These are phyloP conservation scores for Synaphobranchus kaupii DNA, from an alignment of 2,797 vertebrate species.

Conservation along the genomic window DNA sequence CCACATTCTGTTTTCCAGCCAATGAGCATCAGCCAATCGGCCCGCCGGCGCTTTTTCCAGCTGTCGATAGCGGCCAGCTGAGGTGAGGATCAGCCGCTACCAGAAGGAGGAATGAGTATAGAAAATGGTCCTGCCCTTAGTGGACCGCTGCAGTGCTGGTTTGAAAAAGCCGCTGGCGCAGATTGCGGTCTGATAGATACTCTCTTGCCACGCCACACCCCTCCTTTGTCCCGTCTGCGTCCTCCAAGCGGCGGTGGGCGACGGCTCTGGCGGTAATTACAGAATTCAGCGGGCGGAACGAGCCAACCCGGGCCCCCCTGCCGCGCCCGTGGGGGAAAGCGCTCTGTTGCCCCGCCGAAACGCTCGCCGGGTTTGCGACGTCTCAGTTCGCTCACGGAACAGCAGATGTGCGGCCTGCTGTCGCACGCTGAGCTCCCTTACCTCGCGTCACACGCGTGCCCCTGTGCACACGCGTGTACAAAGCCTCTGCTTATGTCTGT, in stretches of 20 bases:
- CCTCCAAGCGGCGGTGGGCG: constrained; percentile 14
- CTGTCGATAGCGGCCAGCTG: neutral
- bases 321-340: neutral
- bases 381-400: neutral
- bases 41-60: neutral
- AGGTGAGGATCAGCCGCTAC: neutral
- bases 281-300: neutral
- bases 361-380: neutral
- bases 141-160: neutral
- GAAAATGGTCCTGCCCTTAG: neutral
- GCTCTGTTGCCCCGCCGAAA: neutral
- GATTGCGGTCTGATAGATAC: constrained; percentile 46
- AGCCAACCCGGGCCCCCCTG: neutral
- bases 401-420: neutral
- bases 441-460: neutral
- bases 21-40: neutral
- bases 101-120: neutral
- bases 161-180: neutral
- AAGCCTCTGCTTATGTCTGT: neutral
- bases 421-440: neutral
- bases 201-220: constrained; percentile 38
- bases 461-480: neutral
- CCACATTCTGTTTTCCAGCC: neutral
- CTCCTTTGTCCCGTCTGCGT: neutral
- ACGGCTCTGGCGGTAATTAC: constrained; percentile 8